phyloP scores from a whole-genome alignment of 2,888 invertebrate species.

The Erynnis tages region DNA sequence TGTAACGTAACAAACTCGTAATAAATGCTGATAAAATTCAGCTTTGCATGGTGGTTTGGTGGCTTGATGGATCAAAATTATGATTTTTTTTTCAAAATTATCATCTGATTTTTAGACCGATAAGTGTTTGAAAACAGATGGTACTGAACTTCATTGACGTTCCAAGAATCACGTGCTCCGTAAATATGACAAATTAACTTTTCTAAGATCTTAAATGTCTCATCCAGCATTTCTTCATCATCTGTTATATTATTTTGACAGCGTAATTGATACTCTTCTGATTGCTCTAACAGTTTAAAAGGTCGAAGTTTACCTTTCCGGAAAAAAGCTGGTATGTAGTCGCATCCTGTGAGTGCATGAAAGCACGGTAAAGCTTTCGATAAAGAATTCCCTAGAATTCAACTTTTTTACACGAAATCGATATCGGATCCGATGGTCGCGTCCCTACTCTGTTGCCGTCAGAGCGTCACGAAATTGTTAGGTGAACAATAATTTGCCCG shows the following conservation, averaged over 20 bases:
- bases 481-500: no score
- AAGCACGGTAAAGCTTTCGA: no score
- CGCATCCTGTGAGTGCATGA: no score
- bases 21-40: conserved; percentile 30
- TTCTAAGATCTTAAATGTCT: not conserved
- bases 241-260: not conserved
- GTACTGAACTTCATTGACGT: not conserved
- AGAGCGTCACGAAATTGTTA: no score
- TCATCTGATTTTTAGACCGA: not conserved
- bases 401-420: no score
- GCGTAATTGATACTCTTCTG: no score
- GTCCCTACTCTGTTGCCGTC: no score
- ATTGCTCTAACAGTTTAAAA: no score
- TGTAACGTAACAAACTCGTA: conserved; percentile 23
- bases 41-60: not conserved
- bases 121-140: not conserved
- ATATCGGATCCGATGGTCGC: no score
- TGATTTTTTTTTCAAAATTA: not conserved
- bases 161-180: not conserved
- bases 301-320: no score
- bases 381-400: no score
- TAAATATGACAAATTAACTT: not conserved
- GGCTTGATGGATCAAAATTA: not conserved
- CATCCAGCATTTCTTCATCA: not conserved
- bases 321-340: no score